Conservation (phyloP, 1,140 invertebrate genomes). For the Tetraneura akinire region DNA sequence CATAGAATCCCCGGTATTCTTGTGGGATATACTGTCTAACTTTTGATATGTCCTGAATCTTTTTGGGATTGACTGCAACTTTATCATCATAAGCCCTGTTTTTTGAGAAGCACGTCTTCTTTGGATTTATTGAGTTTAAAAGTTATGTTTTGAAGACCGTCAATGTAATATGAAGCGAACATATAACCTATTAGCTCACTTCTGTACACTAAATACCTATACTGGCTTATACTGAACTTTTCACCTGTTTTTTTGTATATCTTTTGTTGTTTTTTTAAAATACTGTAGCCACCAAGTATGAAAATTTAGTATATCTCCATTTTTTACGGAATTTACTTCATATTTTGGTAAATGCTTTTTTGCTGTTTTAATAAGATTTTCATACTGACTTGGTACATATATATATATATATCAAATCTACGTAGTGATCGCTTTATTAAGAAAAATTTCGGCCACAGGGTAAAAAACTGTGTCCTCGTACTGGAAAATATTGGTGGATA, state of each 20-base stretch:
- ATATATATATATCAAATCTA: constrained; percentile 54
- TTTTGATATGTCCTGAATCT: constrained; percentile 35
- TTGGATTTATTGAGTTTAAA: neutral
- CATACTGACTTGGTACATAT: constrained; percentile 53
- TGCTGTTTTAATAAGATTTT: constrained; percentile 12
- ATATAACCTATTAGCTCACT: neutral
- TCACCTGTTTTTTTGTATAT: constrained; percentile 24
- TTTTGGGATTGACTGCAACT: constrained; percentile 25
- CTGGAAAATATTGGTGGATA: constrained; percentile 56
- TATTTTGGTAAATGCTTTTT: constrained; percentile 17
- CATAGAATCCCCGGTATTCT: constrained; percentile 37
- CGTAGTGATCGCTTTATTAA: constrained; percentile 54
- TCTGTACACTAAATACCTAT: neutral
- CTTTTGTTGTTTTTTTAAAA: constrained; percentile 5
- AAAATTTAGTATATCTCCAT: neutral
- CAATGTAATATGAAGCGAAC: neutral
- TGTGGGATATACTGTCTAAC: constrained; percentile 22
- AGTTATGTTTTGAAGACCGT: neutral
- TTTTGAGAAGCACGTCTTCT: neutral
- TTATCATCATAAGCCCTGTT: constrained; percentile 14
- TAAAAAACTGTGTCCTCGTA: constrained; percentile 57
- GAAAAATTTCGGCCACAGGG: constrained; percentile 57
- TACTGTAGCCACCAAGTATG: neutral
- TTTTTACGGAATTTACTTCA: constrained; percentile 21
- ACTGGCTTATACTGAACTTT: constrained; percentile 27